Percentiles rank a stretch among this genome's conserved stretches.
phyloP scores from a whole-genome alignment of 2,113 vertebrate species.

The Cromileptes altivelis region DNA sequence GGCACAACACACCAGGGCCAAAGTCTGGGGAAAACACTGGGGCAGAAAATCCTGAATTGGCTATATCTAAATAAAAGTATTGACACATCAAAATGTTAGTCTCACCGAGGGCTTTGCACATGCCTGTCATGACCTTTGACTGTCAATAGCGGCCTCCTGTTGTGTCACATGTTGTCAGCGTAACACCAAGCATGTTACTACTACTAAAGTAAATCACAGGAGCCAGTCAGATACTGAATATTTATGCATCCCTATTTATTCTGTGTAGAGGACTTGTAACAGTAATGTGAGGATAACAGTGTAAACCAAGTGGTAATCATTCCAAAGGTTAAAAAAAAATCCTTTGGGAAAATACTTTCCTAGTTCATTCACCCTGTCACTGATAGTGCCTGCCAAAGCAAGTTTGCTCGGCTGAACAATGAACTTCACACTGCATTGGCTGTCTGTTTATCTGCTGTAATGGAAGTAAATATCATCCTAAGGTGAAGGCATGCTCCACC shows the following conservation, averaged over 20 bases:
- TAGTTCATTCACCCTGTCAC: not conserved
- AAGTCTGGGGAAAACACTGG: not conserved
- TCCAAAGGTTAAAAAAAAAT: not conserved
- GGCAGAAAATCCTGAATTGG: not conserved
- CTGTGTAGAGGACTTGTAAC: too few species aligned
- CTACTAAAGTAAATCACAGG: not conserved
- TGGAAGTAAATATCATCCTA: not conserved
- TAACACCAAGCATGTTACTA: not conserved
- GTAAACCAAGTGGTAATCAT: too few species aligned
- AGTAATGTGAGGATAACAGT: not conserved
- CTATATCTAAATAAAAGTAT: not conserved
- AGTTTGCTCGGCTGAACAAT: not conserved
- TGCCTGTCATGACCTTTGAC: conserved; percentile 20
- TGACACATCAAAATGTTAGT: not conserved
- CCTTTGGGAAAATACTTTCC: not conserved
- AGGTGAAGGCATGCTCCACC: not conserved
- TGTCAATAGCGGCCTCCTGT: not conserved
- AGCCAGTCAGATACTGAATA: not conserved
- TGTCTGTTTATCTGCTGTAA: not conserved
- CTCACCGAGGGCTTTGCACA: not conserved
- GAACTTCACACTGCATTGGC: not conserved
- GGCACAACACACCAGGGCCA: not conserved
- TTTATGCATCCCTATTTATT: not conserved
- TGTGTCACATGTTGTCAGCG: not conserved
- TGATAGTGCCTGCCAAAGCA: not conserved